A percentile compares a stretch with the other conserved stretches of the same genome.
Conservation (phyloP, 1,140 invertebrate genomes). For the Trichomalopsis sarcophagae region DNA sequence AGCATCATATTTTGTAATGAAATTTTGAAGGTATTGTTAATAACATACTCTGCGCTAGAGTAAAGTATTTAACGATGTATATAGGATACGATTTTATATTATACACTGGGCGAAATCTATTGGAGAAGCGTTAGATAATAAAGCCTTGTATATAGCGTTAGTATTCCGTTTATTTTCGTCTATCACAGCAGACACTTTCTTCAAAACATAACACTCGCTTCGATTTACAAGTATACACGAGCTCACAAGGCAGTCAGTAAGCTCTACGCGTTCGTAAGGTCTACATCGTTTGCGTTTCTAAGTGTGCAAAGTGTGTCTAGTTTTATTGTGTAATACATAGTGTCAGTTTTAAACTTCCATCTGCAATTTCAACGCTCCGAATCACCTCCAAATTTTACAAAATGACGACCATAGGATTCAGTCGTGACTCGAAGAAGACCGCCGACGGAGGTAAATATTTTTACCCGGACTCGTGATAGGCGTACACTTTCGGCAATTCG, state of each 20-base stretch:
- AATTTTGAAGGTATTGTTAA: neutral
- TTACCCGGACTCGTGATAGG: neutral
- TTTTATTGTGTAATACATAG: no score
- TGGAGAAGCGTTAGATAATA: conserved; percentile 35
- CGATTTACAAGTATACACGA: neutral
- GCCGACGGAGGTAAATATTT: neutral
- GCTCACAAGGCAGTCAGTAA: neutral
- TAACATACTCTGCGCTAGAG: neutral
- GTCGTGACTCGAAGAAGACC: neutral
- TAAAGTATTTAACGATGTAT: conserved; percentile 47
- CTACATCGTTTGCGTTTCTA: neutral
- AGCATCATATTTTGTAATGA: conserved; percentile 32
- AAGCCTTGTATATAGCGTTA: conserved; percentile 34
- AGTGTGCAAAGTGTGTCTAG: neutral
- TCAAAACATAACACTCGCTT: neutral
- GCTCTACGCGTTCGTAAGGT: neutral
- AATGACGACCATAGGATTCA: neutral
- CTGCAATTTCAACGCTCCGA: neutral
- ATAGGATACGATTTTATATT: conserved; percentile 33
- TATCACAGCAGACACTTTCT: neutral
- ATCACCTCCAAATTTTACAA: neutral
- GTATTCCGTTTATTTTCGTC: neutral
- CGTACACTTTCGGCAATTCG: neutral
- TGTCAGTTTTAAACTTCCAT: neutral
- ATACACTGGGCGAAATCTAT: conserved; percentile 15